These are phyloP conservation scores for Oreochromis grahami DNA, from an alignment of 2,797 vertebrate species.

Conservation along the genomic window DNA sequence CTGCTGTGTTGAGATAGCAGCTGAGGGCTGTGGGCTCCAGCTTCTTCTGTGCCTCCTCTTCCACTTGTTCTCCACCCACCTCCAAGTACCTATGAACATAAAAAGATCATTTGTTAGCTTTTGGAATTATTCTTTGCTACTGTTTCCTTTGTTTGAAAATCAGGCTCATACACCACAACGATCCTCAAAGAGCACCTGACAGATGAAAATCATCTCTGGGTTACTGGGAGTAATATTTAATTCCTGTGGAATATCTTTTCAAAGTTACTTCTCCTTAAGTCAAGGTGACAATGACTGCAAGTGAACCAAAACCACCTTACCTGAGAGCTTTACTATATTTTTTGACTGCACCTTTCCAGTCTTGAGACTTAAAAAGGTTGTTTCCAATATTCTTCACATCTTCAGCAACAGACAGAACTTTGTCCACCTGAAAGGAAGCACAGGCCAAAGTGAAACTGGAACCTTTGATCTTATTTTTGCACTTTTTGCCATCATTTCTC, in stretches of 20 bases:
- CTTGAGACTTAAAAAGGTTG: slow-evolving; percentile 89
- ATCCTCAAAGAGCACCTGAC: background rate
- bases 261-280: background rate
- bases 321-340: slow-evolving; percentile 95
- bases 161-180: background rate
- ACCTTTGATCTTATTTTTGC: background rate
- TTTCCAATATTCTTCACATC: slow-evolving; percentile 94
- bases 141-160: background rate
- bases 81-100: slow-evolving; percentile 84
- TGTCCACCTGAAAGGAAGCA: slow-evolving; percentile 79
- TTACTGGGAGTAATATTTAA: background rate
- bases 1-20: slow-evolving; percentile 90
- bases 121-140: background rate
- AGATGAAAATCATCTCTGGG: background rate
- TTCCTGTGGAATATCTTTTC: background rate
- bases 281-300: background rate
- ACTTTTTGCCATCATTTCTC: background rate
- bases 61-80: slow-evolving; percentile 75
- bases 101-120: background rate
- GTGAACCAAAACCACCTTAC: slow-evolving; percentile 60
- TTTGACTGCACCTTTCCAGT: slow-evolving; percentile 88
- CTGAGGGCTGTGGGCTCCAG: slow-evolving; percentile 84
- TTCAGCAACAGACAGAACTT: slow-evolving; percentile 86
- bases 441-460: background rate
- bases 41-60: slow-evolving; percentile 70